Conservation (phyloP, 2,797 vertebrate genomes). For the Adelosebastes latens region DNA sequence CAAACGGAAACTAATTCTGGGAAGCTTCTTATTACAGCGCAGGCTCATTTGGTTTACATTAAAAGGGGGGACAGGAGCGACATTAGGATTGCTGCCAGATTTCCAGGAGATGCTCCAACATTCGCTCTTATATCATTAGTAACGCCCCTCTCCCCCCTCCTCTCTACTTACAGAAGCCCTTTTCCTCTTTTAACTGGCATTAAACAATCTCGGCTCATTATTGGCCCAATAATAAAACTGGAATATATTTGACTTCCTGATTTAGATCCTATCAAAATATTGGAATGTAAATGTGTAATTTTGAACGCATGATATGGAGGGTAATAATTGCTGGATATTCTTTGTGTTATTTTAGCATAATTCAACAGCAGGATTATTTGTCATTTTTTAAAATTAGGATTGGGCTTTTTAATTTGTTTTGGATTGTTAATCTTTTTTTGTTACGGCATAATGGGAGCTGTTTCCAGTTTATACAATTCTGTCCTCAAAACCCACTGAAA, state of each 20-base stretch:
- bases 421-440: slow-evolving; percentile 41
- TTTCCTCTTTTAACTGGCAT: slow-evolving; percentile 76
- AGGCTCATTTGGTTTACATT: slow-evolving; percentile 99
- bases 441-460: slow-evolving; percentile 1
- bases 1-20: slow-evolving; percentile 99
- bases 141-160: slow-evolving; percentile 43
- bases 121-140: slow-evolving; percentile 95
- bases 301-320: slow-evolving; percentile 68
- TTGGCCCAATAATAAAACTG: slow-evolving; percentile 80
- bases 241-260: slow-evolving; percentile 82
- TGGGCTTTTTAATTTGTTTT: slow-evolving; percentile 60
- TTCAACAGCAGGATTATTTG: slow-evolving; percentile 62
- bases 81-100: slow-evolving; percentile 99
- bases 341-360: slow-evolving; percentile 64
- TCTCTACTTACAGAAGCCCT: slow-evolving; percentile 41
- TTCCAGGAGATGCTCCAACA: slow-evolving; percentile 92
- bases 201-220: slow-evolving; percentile 81
- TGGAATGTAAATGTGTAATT: slow-evolving; percentile 79
- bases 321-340: slow-evolving; percentile 68
- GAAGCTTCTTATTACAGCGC: slow-evolving; percentile 98
- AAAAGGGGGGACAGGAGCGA: slow-evolving; percentile 95
- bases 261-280: slow-evolving; percentile 82
- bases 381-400: slow-evolving; percentile 54
- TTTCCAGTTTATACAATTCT: slow-evolving; percentile 23
- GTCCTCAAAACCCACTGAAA: slow-evolving; percentile 3